A percentile compares a stretch with the other conserved stretches of the same genome.
These are phyloP conservation scores for Caprella mutica DNA, from an alignment of 2,888 invertebrate genomes.

Conservation along the genomic window DNA sequence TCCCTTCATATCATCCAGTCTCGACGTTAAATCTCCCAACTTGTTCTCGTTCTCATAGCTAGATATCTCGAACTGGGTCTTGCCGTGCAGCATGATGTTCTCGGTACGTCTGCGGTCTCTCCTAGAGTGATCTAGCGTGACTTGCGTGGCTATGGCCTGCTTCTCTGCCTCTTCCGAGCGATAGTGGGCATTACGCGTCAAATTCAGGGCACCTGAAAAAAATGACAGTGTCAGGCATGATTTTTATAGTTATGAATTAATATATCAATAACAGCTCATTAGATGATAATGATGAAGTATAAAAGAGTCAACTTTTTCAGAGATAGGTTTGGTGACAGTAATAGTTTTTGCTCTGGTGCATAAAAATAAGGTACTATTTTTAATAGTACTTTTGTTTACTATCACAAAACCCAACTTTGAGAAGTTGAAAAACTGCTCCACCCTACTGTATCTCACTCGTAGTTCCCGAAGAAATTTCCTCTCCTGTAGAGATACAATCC, in stretches of 20 bases:
- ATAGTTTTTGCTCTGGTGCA: too few species aligned
- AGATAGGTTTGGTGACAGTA: too few species aligned
- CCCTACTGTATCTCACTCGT: too few species aligned
- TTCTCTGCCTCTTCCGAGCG: slow-evolving; percentile 43
- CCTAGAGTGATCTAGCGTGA: slow-evolving; percentile 48
- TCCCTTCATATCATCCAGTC: slow-evolving; percentile 55
- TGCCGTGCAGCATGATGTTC: slow-evolving; percentile 50
- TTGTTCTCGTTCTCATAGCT: slow-evolving; percentile 61
- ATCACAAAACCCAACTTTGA: too few species aligned
- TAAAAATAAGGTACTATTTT: too few species aligned
- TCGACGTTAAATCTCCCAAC: slow-evolving; percentile 53
- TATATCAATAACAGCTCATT: not conserved
- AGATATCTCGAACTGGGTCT: slow-evolving; percentile 51
- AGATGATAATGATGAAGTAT: too few species aligned
- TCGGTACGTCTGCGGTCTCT: slow-evolving; percentile 54
- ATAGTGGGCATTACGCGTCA: slow-evolving; percentile 63
- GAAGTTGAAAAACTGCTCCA: too few species aligned
- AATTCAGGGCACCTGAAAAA: slow-evolving; percentile 58
- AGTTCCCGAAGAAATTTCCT: too few species aligned
- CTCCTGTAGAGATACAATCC: too few species aligned
- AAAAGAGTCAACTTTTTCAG: too few species aligned
- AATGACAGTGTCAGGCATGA: slow-evolving; percentile 38
- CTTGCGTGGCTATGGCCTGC: slow-evolving; percentile 42
- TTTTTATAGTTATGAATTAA: not conserved
- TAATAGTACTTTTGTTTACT: too few species aligned